Percentiles rank a stretch among this genome's conserved stretches.
phyloP scores from a whole-genome alignment of 2,113 vertebrate genomes.

The Antennarius striatus region DNA sequence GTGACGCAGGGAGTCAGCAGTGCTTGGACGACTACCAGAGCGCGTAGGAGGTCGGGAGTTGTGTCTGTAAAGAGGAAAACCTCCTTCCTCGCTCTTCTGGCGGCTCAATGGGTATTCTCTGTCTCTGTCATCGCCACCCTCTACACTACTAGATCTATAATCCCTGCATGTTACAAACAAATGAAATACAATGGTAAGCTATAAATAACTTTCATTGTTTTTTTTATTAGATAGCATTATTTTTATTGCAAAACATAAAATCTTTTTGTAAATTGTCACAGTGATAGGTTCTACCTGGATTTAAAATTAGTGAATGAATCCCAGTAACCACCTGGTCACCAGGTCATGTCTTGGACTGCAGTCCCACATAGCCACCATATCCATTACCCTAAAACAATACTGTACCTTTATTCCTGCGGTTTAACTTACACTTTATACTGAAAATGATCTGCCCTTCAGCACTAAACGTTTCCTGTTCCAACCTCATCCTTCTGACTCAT shows the following conservation, averaged over 20 bases:
- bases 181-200: background rate
- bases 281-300: background rate
- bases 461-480: background rate
- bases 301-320: background rate
- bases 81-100: slow-evolving; percentile 50
- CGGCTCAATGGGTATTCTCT: slow-evolving; percentile 30
- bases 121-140: slow-evolving; percentile 63
- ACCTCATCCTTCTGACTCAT: background rate
- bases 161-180: slow-evolving; percentile 31
- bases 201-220: background rate
- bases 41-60: slow-evolving; percentile 64
- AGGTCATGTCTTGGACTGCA: background rate
- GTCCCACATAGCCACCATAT: slow-evolving; percentile 6
- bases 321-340: background rate
- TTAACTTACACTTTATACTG: background rate
- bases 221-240: background rate
- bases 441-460: slow-evolving; percentile 11
- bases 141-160: slow-evolving; percentile 23
- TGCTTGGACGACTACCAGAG: slow-evolving; percentile 73
- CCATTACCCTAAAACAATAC: slow-evolving; percentile 22
- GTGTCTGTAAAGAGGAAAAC: slow-evolving; percentile 51
- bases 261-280: background rate
- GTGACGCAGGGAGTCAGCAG: slow-evolving; percentile 68
- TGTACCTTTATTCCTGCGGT: background rate
- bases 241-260: background rate